phyloP scores from a whole-genome alignment of 2,113 vertebrate genomes.

The Xenopus laevis region DNA sequence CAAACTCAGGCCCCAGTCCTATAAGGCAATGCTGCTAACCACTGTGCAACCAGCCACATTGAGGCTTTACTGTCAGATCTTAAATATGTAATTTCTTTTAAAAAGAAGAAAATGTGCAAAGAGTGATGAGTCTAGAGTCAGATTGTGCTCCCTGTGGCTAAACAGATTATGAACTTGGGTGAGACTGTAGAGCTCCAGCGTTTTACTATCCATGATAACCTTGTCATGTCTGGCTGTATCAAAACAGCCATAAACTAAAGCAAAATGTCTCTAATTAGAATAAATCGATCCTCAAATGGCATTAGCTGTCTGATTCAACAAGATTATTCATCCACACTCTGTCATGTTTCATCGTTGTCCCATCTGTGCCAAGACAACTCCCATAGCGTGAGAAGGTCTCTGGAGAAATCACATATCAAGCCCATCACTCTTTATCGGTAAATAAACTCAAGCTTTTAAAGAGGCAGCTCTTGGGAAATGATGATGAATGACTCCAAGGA shows the following conservation, averaged over 20 bases:
- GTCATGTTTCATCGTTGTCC: conserved; percentile 37
- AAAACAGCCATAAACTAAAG: conserved; percentile 20
- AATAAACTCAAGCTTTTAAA: neutral
- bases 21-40: no score
- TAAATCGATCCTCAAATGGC: conserved; percentile 39
- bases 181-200: neutral
- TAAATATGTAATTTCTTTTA: no score
- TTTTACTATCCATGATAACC: conserved; percentile 6
- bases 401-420: conserved; percentile 13
- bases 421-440: conserved; percentile 14
- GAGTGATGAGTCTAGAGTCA: no score
- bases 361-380: conserved; percentile 24
- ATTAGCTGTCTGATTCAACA: conserved; percentile 33
- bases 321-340: conserved; percentile 39
- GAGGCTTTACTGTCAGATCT: no score
- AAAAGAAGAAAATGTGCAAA: no score
- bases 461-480: no score
- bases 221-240: conserved; percentile 17
- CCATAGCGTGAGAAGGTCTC: conserved; percentile 11
- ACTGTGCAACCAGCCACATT: no score
- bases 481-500: no score
- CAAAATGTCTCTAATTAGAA: conserved; percentile 28
- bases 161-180: neutral
- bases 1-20: no score
- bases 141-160: neutral